Conservation (phyloP, 2,888 invertebrate genomes). For the Zaprionus lineosus region DNA sequence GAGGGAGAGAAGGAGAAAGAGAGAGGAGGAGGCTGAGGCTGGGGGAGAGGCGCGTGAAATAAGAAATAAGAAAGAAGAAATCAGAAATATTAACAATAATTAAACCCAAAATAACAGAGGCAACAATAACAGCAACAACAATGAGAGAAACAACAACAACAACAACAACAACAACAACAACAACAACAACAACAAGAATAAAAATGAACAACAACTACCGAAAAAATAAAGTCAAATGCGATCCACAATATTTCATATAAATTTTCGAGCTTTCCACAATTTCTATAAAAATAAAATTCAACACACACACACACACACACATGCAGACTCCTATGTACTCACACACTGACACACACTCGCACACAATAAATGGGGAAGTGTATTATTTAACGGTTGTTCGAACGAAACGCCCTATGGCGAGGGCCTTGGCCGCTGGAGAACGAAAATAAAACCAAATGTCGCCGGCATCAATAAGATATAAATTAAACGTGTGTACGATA, state of each 20-base stretch:
- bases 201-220: slow-evolving; percentile 17
- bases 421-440: too few species aligned
- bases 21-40: too few species aligned
- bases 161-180: slow-evolving; percentile 1
- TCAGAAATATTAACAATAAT: slow-evolving; percentile 72
- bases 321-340: not conserved
- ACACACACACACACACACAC: slow-evolving; percentile 30
- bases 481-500: slow-evolving; percentile 74
- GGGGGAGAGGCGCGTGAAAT: slow-evolving; percentile 19
- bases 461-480: slow-evolving; percentile 78
- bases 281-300: slow-evolving; percentile 77
- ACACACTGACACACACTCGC: not conserved
- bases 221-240: too few species aligned
- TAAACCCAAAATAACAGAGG: slow-evolving; percentile 58
- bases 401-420: slow-evolving; percentile 18
- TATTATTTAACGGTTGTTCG: slow-evolving; percentile 46
- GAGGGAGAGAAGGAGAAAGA: slow-evolving; percentile 10
- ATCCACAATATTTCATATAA: slow-evolving; percentile 64
- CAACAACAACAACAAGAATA: slow-evolving; percentile 9
- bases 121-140: slow-evolving; percentile 24
- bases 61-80: too few species aligned
- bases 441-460: slow-evolving; percentile 78
- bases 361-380: slow-evolving; percentile 50
- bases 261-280: slow-evolving; percentile 73
- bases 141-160: too few species aligned